phyloP scores from a whole-genome alignment of 2,888 invertebrate genomes.

The Heteromurus nitidus region DNA sequence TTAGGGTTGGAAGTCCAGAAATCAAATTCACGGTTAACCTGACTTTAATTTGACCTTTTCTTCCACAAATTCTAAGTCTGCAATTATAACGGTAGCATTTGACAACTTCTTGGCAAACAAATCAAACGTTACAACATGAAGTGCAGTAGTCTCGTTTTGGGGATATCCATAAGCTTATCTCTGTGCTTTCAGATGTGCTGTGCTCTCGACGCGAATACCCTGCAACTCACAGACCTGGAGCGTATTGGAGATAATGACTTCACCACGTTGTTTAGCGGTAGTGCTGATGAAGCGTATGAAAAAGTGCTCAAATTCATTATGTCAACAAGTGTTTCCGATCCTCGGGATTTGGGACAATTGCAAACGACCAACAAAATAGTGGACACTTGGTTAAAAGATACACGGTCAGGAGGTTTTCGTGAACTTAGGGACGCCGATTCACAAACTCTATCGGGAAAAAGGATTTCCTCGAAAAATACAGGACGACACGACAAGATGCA shows the following conservation, averaged over 20 bases:
- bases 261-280: neutral
- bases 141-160: constrained; percentile 69
- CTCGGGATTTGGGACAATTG: neutral
- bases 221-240: neutral
- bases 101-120: too few species aligned
- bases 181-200: constrained; percentile 67
- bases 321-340: neutral
- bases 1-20: neutral
- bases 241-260: neutral
- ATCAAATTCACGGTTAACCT: constrained; percentile 30
- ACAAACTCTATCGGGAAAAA: neutral
- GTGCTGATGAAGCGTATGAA: constrained; percentile 38
- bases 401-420: too few species aligned
- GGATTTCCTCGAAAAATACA: neutral
- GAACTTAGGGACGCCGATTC: too few species aligned
- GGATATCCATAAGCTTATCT: constrained; percentile 68
- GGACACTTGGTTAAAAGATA: constrained; percentile 9
- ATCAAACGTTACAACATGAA: constrained; percentile 48
- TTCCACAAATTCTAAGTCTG: neutral
- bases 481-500: neutral
- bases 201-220: constrained; percentile 40
- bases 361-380: neutral
- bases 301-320: constrained; percentile 3
- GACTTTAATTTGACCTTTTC: constrained; percentile 31
- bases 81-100: too few species aligned